Conservation (phyloP, 2,888 invertebrate species). For the Metellina segmentata region DNA sequence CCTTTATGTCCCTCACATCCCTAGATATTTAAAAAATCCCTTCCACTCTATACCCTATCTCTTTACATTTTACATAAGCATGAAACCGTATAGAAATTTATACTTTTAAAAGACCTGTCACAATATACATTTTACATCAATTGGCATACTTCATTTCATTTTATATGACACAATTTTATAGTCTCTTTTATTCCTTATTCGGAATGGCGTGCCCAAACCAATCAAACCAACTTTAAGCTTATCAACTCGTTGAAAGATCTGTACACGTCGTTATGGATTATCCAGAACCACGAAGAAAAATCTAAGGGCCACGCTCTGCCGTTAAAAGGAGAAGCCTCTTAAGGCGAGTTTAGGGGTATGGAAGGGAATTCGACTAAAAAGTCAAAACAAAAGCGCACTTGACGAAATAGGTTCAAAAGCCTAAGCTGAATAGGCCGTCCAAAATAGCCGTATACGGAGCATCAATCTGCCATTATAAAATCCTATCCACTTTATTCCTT, state of each 20-base stretch:
- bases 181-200: too few species aligned
- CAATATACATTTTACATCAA: too few species aligned
- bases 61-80: too few species aligned
- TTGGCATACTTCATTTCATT: too few species aligned
- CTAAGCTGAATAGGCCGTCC: slow-evolving; percentile 28
- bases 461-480: slow-evolving; percentile 63
- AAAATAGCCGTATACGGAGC: slow-evolving; percentile 36
- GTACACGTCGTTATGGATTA: background rate
- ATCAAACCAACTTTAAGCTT: too few species aligned
- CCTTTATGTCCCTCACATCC: too few species aligned
- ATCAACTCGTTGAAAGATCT: background rate
- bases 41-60: too few species aligned
- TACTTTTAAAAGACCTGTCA: too few species aligned
- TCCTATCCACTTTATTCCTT: slow-evolving; percentile 7
- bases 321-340: background rate
- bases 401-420: slow-evolving; percentile 42
- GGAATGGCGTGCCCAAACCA: too few species aligned
- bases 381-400: slow-evolving; percentile 44
- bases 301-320: background rate
- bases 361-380: background rate
- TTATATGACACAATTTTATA: too few species aligned
- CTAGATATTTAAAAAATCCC: too few species aligned
- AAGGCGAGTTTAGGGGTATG: background rate
- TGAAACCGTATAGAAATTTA: too few species aligned
- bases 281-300: background rate